Base-by-base conservation (phyloP, 2,113 vertebrate species). In the Arizona elegans region DNA sequence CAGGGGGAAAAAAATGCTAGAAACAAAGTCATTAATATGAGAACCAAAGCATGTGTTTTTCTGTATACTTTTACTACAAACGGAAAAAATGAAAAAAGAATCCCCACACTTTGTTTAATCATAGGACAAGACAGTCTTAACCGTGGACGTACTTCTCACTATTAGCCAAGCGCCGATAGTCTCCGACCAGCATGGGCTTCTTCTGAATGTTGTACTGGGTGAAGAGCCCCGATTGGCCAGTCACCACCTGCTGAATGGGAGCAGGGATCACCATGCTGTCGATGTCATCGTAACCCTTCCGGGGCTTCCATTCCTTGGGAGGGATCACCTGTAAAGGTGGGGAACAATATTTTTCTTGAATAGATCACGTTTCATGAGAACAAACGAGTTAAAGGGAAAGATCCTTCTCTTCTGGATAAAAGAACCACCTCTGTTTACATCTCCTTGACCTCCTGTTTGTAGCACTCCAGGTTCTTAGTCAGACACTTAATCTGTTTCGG, bases 121-220 rank as follows among this genome's bases (percentile, higher is more conserved):
- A 0, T 0, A 0, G 26, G 0, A 0, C 24, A 92, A 59, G 29
- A 43, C 11, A 15, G 17, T 59, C 43, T 29, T 0, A 12, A 1
- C 62, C 75, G 12, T 17, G 0, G 50, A 98, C 98, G 0, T 96
- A 98, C 98, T 98, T 98, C 95, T 98, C 98, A 0, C 98, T 98
- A 70, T 98, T 98, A 90, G 98, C 98, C 95, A 98, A 94, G 15
- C 97, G 98, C 0, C 98, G 97, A 93, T 98, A 98, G 26, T 98
- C 98, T 23, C 98, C 98, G 15, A 98, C 98, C 0, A 97, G 98
- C 98, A 98, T 98, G 11, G 98, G 97, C 75, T 98, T 98, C 97
- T 98, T 98, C 97, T 98, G 98, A 93, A 98, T 98, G 58, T 98
- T 98, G 65, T 98, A 98, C 95, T 98, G 98, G 2, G 98, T 98